phyloP scores from a whole-genome alignment of 2,797 vertebrate genomes.

The Huso huso region DNA sequence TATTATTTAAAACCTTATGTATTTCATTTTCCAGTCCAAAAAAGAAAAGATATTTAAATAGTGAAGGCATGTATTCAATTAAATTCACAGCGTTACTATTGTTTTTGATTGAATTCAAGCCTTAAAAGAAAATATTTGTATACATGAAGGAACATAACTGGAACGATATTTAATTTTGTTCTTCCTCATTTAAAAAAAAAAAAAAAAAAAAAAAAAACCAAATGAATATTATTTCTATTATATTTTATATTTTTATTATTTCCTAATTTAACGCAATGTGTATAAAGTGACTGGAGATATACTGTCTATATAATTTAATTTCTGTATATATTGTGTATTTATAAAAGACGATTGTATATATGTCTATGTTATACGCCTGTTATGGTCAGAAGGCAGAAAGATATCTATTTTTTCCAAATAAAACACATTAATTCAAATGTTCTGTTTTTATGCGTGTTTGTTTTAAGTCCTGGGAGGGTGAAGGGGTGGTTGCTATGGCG shows the following conservation, averaged over 20 bases:
- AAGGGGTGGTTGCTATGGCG: too few relatives aligned
- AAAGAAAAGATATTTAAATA: too few relatives aligned
- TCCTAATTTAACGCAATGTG: conserved; percentile 67
- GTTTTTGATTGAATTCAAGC: too few relatives aligned
- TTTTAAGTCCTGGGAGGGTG: too few relatives aligned
- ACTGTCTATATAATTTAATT: conserved; percentile 58
- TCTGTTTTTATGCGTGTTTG: too few relatives aligned
- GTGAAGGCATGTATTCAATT: too few relatives aligned
- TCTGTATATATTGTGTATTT: conserved; percentile 65
- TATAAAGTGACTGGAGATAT: conserved; percentile 45
- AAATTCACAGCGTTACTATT: too few relatives aligned
- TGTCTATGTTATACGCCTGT: conserved; percentile 45
- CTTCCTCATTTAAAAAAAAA: conserved; percentile 34
- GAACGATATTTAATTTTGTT: conserved; percentile 14
- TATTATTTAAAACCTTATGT: too few relatives aligned
- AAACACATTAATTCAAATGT: conserved; percentile 26
- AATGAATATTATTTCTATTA: conserved; percentile 40
- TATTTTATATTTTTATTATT: conserved; percentile 30
- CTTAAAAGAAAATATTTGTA: too few relatives aligned
- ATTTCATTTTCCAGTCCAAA: too few relatives aligned
- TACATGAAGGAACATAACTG: too few relatives aligned
- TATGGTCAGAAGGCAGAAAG: conserved; percentile 45
- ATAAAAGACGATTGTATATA: conserved; percentile 66
- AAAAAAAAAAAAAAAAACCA: conserved; percentile 24
- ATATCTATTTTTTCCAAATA: conserved; percentile 68